These are phyloP conservation scores for Campoletis raptor DNA, from an alignment of 2,888 invertebrate species.

Conservation along the genomic window DNA sequence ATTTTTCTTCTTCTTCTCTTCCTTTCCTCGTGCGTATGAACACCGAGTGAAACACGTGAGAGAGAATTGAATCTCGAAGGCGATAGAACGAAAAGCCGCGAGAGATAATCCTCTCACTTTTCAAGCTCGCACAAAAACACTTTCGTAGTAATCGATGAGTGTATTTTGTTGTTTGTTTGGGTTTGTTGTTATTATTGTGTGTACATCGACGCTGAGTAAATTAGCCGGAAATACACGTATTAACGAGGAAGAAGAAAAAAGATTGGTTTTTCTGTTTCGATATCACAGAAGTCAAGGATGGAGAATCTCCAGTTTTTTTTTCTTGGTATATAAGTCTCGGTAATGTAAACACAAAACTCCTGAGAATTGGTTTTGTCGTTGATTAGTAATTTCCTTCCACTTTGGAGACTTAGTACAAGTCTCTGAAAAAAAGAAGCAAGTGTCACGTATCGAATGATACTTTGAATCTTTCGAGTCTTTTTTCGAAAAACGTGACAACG, in stretches of 20 bases:
- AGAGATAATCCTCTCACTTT: constrained; percentile 22
- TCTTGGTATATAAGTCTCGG: constrained; percentile 6
- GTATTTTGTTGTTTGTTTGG: constrained; percentile 3
- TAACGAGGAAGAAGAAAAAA: constrained; percentile 1
- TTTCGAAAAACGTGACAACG: not conserved
- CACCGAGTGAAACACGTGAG: constrained; percentile 26
- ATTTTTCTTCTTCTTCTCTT: not conserved
- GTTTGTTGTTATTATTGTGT: not conserved
- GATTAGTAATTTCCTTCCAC: not conserved
- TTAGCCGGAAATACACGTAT: constrained; percentile 21
- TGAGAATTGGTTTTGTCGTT: not conserved
- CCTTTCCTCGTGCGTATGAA: constrained; percentile 4
- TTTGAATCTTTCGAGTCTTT: not conserved
- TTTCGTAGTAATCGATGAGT: not conserved
- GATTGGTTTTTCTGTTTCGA: constrained; percentile 9
- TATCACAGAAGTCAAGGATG: constrained; percentile 39
- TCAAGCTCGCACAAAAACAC: constrained; percentile 15
- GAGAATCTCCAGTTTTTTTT: constrained; percentile 1
- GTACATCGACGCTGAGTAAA: not conserved
- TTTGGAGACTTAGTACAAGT: not conserved
- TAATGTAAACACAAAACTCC: constrained; percentile 13
- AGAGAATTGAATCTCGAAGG: constrained; percentile 25
- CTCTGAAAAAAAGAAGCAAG: not conserved
- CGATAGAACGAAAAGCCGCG: not conserved
- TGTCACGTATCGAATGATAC: not conserved